phyloP scores from a whole-genome alignment of 2,113 vertebrate species.

The Cephalopterus ornatus region DNA sequence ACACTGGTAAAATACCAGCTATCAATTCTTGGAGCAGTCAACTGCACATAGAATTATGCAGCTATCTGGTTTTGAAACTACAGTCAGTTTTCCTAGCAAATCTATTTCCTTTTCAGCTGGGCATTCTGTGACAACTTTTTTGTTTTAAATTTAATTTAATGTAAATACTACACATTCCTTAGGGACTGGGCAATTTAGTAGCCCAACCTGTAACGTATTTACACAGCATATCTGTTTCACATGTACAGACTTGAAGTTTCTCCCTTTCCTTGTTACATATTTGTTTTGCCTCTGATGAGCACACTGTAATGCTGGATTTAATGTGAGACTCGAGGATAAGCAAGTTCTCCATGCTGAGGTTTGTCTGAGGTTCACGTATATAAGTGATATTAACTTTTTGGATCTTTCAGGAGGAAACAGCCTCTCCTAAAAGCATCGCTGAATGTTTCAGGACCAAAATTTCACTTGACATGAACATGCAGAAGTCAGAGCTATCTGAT shows the following conservation, averaged over 20 bases:
- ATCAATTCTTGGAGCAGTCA: background rate
- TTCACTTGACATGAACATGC: background rate
- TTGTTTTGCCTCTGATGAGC: background rate
- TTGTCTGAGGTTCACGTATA: background rate
- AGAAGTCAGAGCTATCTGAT: background rate
- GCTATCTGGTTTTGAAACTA: background rate
- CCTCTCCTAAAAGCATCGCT: background rate
- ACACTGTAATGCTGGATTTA: background rate
- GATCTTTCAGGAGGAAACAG: background rate
- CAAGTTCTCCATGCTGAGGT: background rate
- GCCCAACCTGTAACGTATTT: background rate
- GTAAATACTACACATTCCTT: background rate
- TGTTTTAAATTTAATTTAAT: background rate
- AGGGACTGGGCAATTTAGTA: background rate
- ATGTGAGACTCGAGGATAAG: background rate
- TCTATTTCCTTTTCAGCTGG: background rate
- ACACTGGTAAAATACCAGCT: background rate
- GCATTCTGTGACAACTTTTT: background rate
- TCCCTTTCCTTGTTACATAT: conserved; percentile 2
- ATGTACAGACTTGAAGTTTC: background rate
- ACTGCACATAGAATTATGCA: background rate
- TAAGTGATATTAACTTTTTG: background rate
- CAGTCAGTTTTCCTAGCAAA: background rate
- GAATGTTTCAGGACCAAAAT: background rate
- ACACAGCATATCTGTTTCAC: background rate